Conservation (phyloP, 2,888 invertebrate species). For the Amiota communis region DNA sequence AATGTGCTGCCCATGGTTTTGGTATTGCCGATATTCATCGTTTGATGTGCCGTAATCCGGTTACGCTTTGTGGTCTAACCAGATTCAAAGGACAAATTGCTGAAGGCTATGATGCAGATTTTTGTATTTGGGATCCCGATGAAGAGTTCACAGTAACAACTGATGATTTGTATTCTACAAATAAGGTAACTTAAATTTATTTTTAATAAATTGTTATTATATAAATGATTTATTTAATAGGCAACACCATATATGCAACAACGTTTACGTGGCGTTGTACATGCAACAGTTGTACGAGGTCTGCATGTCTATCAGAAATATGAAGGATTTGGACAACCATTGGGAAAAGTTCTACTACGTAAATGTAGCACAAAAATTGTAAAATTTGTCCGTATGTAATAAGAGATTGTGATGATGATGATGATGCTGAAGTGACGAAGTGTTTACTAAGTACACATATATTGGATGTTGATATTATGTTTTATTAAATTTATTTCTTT, state of each 20-base stretch:
- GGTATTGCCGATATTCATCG: conserved; percentile 76
- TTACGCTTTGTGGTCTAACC: conserved; percentile 78
- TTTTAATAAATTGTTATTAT: not conserved
- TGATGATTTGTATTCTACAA: conserved; percentile 79
- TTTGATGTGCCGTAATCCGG: conserved; percentile 78
- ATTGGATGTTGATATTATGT: no score
- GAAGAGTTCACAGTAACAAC: conserved; percentile 76
- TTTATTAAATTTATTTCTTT: no score
- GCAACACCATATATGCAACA: conserved; percentile 80
- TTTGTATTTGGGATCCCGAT: conserved; percentile 82
- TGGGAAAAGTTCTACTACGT: conserved; percentile 69
- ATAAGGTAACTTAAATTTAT: conserved; percentile 75
- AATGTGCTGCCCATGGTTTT: conserved; percentile 75
- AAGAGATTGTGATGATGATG: no score
- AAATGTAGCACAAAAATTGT: conserved; percentile 69
- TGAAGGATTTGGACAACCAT: conserved; percentile 71
- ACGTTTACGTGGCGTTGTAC: conserved; percentile 77
- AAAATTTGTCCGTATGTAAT: conserved; percentile 62
- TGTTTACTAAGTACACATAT: no score
- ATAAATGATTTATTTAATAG: conserved; percentile 66
- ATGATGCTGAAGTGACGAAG: no score
- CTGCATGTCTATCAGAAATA: conserved; percentile 76
- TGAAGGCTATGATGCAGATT: conserved; percentile 81
- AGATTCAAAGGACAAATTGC: conserved; percentile 78
- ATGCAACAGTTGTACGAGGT: conserved; percentile 80